phyloP scores from a whole-genome alignment of 2,797 vertebrate species.

The Helicolenus hilgendorfi region DNA sequence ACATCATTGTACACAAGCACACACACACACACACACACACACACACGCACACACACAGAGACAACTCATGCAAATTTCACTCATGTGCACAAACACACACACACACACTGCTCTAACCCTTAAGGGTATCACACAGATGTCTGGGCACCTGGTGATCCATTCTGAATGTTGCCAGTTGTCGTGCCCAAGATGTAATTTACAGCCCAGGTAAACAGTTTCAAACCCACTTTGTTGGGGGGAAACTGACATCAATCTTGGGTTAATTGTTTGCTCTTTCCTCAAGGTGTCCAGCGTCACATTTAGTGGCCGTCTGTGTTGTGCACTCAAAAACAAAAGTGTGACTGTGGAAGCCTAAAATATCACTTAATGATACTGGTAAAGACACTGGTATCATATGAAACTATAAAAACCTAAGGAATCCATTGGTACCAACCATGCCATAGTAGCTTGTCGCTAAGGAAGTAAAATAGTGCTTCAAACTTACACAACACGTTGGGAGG shows the following conservation, averaged over 20 bases:
- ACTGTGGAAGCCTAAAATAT: background rate
- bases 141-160: conserved; percentile 81
- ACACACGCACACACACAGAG: background rate
- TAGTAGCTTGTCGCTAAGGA: no score
- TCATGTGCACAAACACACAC: background rate
- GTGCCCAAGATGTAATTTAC: conserved; percentile 77
- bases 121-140: conserved; percentile 80
- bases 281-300: conserved; percentile 5
- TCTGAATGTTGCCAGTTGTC: conserved; percentile 76
- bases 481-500: no score
- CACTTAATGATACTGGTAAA: background rate
- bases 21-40: background rate
- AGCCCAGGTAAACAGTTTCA: conserved; percentile 80
- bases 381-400: no score
- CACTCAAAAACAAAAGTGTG: background rate
- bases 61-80: conserved; percentile 6
- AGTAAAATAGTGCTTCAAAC: no score
- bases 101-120: conserved; percentile 20
- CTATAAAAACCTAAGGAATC: no score
- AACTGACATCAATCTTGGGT: conserved; percentile 71
- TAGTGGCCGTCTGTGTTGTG: conserved; percentile 11
- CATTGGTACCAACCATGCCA: no score
- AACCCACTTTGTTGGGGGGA: conserved; percentile 60
- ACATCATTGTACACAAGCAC: conserved; percentile 8
- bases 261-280: conserved; percentile 64